phyloP scores from a whole-genome alignment of 2,888 invertebrate species.

The Cantharis rustica region DNA sequence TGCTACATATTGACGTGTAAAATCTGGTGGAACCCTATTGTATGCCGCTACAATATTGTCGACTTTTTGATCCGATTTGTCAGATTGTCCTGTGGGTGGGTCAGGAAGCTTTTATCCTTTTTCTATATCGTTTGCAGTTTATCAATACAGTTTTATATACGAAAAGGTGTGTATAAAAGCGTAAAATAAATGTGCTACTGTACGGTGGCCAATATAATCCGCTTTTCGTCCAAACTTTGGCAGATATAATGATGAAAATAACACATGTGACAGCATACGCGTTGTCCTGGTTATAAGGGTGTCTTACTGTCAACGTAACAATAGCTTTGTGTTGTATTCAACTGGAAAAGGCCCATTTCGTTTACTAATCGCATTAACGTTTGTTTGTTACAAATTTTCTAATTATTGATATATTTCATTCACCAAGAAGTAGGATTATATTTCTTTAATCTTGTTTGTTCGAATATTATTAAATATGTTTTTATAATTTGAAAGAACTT shows the following conservation, averaged over 20 bases:
- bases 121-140: constrained; percentile 52
- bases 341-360: constrained; percentile 50
- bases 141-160: constrained; percentile 31
- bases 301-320: constrained; percentile 57
- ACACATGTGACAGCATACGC: constrained; percentile 54
- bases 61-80: constrained; percentile 61
- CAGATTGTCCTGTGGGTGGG: constrained; percentile 57
- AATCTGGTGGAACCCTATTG: constrained; percentile 54
- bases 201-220: constrained; percentile 53
- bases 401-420: constrained; percentile 27
- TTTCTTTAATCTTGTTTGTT: constrained; percentile 39
- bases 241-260: constrained; percentile 56
- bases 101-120: constrained; percentile 55
- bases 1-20: constrained; percentile 51
- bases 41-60: constrained; percentile 57
- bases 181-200: constrained; percentile 27
- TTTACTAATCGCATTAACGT: constrained; percentile 53
- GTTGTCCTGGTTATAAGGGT: constrained; percentile 53
- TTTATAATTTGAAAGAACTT: background rate
- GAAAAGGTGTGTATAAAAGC: constrained; percentile 1
- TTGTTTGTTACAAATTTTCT: constrained; percentile 32
- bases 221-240: constrained; percentile 52
- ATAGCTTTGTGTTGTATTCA: constrained; percentile 48
- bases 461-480: constrained; percentile 30
- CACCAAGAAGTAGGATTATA: constrained; percentile 31